phyloP scores from a whole-genome alignment of 2,113 vertebrate genomes.

The Elgaria multicarinata region DNA sequence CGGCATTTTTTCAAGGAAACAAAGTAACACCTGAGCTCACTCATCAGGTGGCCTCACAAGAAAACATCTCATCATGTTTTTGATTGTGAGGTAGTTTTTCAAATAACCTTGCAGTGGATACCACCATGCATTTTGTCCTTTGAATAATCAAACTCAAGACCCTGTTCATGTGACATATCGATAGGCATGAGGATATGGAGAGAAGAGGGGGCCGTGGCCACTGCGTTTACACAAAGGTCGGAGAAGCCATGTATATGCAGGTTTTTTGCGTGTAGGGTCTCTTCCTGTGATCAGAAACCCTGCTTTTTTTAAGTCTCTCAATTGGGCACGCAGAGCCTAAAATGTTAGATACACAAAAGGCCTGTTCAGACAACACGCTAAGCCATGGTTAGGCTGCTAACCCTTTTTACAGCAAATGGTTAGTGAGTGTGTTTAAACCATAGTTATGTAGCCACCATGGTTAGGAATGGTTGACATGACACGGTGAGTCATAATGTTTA shows the following conservation, averaged over 20 bases:
- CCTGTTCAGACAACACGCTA: too few species aligned
- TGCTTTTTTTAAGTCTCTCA: neutral
- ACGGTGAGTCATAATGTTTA: too few species aligned
- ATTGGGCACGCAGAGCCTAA: too few species aligned
- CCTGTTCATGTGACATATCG: neutral
- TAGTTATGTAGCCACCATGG: too few species aligned
- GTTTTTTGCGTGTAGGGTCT: neutral
- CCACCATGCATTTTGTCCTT: neutral
- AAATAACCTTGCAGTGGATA: neutral
- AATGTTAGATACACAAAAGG: too few species aligned
- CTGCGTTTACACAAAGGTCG: neutral
- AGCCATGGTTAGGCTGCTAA: too few species aligned
- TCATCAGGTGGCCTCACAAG: neutral
- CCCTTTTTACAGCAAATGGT: too few species aligned
- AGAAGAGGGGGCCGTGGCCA: too few species aligned
- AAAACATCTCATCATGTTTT: neutral
- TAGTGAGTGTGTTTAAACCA: too few species aligned
- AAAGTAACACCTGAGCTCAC: neutral
- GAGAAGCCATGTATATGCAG: neutral
- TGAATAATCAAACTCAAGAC: neutral
- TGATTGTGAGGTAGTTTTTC: neutral
- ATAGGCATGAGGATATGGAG: neutral
- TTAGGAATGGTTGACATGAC: too few species aligned
- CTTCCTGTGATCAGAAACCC: neutral
- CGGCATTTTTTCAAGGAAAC: neutral